Evolutionary conservation across 64 coral and sea anemone genomes (phyloP).

Genomic region (Stylophora pistillata): DNA sequence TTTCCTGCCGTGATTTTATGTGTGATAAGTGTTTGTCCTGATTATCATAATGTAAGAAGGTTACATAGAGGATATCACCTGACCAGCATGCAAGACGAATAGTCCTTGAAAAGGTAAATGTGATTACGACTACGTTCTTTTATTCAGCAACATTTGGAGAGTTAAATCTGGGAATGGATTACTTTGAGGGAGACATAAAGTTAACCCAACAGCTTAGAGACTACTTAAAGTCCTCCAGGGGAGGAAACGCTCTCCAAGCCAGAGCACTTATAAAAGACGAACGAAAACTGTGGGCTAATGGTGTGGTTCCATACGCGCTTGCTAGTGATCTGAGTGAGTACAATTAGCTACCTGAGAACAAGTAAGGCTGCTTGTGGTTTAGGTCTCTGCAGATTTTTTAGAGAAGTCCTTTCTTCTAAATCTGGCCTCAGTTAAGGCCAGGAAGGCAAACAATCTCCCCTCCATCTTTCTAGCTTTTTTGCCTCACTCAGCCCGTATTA

Average conservation of each 20-base stretch:
- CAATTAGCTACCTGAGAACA: not conserved
- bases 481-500: no score
- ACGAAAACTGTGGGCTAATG: conserved; percentile 49
- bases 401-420: no score
- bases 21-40: no score
- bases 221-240: conserved; percentile 14
- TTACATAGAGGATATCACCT: no score
- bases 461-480: no score
- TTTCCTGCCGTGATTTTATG: no score
- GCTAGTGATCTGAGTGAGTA: conserved; percentile 65
- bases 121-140: not conserved
- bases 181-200: conserved; percentile 84
- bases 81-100: not conserved
- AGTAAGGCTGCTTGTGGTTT: no score
- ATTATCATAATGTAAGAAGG: no score
- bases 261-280: conserved; percentile 77
- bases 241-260: conserved; percentile 8
- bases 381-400: no score
- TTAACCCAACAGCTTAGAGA: conserved; percentile 59
- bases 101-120: not conserved
- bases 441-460: no score
- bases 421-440: no score
- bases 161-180: conserved; percentile 67
- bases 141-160: conserved; percentile 74
- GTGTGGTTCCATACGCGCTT: conserved; percentile 59